Conservation (phyloP, 2,888 invertebrate genomes). For the Escarpia spicata region DNA sequence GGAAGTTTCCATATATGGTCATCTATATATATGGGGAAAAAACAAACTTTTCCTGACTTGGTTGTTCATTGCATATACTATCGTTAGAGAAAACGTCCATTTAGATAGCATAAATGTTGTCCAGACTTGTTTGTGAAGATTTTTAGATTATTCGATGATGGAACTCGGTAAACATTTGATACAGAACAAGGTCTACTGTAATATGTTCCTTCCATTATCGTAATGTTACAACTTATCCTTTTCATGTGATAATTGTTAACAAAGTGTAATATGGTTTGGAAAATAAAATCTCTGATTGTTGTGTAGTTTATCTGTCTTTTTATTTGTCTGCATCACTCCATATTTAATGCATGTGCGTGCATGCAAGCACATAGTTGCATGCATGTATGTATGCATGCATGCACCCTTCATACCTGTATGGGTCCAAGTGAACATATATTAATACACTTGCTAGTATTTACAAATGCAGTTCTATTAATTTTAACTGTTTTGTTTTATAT, state of each 20-base stretch:
- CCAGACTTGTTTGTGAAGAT: background rate
- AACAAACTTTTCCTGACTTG: background rate
- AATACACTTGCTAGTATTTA: too few relatives aligned
- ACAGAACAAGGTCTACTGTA: background rate
- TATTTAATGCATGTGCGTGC: background rate
- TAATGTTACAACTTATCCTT: background rate
- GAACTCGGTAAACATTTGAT: background rate
- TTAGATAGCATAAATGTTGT: background rate
- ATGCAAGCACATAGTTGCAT: too few relatives aligned
- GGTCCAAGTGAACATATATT: too few relatives aligned
- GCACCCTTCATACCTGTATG: too few relatives aligned
- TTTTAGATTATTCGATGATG: background rate
- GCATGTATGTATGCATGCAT: too few relatives aligned
- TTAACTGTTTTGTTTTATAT: too few relatives aligned
- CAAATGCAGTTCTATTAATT: too few relatives aligned
- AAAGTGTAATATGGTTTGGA: background rate
- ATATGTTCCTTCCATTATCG: background rate
- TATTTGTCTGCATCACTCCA: background rate
- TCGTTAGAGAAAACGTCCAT: background rate
- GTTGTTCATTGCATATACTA: background rate
- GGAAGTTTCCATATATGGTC: background rate
- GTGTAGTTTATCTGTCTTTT: background rate
- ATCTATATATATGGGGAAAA: background rate
- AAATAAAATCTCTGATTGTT: background rate
- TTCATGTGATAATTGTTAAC: background rate